Base-by-base conservation (phyloP, 2,888 invertebrate genomes). In the Lypha dubia region DNA sequence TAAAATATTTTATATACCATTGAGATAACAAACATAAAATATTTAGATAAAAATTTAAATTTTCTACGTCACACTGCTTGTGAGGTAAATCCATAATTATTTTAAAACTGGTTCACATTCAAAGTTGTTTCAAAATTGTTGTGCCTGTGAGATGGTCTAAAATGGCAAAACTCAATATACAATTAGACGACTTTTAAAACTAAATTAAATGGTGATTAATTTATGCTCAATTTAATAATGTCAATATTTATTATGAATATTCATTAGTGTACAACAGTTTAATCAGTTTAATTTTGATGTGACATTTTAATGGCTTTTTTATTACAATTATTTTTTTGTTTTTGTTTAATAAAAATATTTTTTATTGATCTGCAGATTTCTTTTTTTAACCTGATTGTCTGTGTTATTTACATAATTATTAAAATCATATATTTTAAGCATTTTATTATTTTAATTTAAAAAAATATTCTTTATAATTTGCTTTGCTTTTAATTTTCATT, bases 341-440 rank as follows among this genome's bases (percentile, higher is more conserved):
- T 46, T 22, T 74, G 5, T 17, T 73, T 15, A 46, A 71, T 62
- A 60, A 46, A 17, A 63, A 32, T 41, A 22, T 20, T 62, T 38
- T 68, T 65, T 32, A 41, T 28, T 56, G 11, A 22, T 35, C n/a
- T n/a, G n/a, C n/a, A n/a, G 22, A 22, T 3, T 22, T 44, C n/a
- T n/a, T n/a, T n/a, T n/a, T 56, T 53, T 53, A 44, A 60, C 46
- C 67, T 68, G 62, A 51, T 70, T 83, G 60, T 60, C 77, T 74
- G 41, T 74, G 41, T 68, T 68, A 79, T 79, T 74, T 73, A 68
- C 51, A 73, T 73, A 73, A n/a, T 79, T 79, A 83, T 74, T 74
- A 56, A 79, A 79, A 68, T 63, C 51, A 53, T 60, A 38, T 20
- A 35, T 38, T 58, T 46, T 17, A 35, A 22, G 24, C 13, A 51